Percentiles rank a stretch among this genome's conserved stretches.
These are phyloP conservation scores for Lasioglossum zephyrum DNA, from an alignment of 2,888 invertebrate species.

Conservation along the genomic window DNA sequence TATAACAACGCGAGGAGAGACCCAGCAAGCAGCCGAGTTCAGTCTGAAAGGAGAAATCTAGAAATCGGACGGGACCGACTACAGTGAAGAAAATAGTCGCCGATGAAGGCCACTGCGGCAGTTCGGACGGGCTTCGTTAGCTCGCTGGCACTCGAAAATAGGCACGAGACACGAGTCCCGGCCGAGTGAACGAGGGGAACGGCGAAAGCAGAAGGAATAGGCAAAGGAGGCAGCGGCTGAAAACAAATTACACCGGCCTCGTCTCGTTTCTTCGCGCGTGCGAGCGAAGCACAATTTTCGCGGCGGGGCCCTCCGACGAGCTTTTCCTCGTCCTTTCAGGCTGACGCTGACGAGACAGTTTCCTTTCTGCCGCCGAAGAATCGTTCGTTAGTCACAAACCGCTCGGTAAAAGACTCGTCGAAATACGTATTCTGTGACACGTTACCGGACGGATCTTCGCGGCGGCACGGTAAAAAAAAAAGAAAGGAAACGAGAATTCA, in stretches of 20 bases:
- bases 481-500: constrained; percentile 5
- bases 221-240: constrained; percentile 71
- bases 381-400: constrained; percentile 77
- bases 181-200: constrained; percentile 10
- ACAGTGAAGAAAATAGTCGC: constrained; percentile 9
- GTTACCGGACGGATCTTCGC: constrained; percentile 35
- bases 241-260: constrained; percentile 76
- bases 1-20: background rate
- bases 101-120: constrained; percentile 4
- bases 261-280: constrained; percentile 66
- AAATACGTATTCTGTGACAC: constrained; percentile 65
- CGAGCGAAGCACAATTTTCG: constrained; percentile 74
- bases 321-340: constrained; percentile 75
- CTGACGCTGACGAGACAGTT: constrained; percentile 76
- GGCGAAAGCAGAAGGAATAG: constrained; percentile 28
- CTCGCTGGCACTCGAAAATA: constrained; percentile 42
- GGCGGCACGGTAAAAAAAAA: constrained; percentile 24
- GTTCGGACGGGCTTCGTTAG: constrained; percentile 42
- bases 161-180: constrained; percentile 26
- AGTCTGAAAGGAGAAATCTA: background rate
- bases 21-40: background rate
- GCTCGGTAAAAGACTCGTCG: constrained; percentile 59
- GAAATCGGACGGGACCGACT: constrained; percentile 12
- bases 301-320: constrained; percentile 70
- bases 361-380: constrained; percentile 78